Conservation (phyloP, 1,140 invertebrate genomes). For the Scaptomyza graminum region DNA sequence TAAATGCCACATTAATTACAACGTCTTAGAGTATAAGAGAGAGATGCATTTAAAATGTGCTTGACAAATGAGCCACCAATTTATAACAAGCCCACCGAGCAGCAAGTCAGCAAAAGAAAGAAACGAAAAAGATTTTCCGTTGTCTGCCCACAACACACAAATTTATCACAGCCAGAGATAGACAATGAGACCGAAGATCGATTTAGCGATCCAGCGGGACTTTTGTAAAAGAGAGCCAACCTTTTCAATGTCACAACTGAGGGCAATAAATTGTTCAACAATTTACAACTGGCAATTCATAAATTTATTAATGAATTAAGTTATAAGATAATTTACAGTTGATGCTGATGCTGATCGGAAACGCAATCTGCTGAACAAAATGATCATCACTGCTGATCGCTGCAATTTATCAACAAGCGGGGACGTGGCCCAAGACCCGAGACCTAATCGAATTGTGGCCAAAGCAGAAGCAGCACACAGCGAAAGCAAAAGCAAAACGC, state of each 20-base stretch:
- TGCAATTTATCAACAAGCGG: constrained; percentile 55
- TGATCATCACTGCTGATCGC: constrained; percentile 49
- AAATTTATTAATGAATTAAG: constrained; percentile 84
- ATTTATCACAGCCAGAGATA: constrained; percentile 47
- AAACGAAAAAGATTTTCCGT: constrained; percentile 19
- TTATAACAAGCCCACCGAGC: constrained; percentile 38
- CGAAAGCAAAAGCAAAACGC: constrained; percentile 16
- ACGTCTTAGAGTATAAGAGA: constrained; percentile 48
- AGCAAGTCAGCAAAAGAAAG: constrained; percentile 2
- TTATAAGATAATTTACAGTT: constrained; percentile 83
- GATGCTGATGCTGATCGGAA: constrained; percentile 42
- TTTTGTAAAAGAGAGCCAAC: constrained; percentile 8
- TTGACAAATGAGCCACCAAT: constrained; percentile 49
- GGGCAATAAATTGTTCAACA: constrained; percentile 74
- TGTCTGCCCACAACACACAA: constrained; percentile 37
- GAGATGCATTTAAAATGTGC: constrained; percentile 45
- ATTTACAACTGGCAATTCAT: constrained; percentile 81
- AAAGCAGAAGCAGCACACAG: constrained; percentile 26
- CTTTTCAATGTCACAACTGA: constrained; percentile 56
- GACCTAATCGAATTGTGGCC: constrained; percentile 71
- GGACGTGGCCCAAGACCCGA: constrained; percentile 44
- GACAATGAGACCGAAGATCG: constrained; percentile 33
- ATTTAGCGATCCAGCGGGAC: neutral
- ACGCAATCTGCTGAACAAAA: constrained; percentile 54
- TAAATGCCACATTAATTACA: constrained; percentile 74